phyloP scores from a whole-genome alignment of 2,113 vertebrate species.

The Ailuropoda melanoleuca region DNA sequence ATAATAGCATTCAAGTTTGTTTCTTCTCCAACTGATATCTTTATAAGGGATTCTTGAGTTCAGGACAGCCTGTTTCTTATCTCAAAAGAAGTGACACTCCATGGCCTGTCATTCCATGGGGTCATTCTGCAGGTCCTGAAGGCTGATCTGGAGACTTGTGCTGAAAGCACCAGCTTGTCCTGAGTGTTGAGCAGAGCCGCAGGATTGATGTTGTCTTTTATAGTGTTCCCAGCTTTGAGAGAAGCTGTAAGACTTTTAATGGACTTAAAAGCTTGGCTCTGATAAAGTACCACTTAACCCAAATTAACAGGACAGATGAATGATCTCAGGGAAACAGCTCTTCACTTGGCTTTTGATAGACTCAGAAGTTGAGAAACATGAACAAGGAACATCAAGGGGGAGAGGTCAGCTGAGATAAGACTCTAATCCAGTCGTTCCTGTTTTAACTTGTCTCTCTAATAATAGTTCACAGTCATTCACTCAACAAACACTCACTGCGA shows the following conservation, averaged over 20 bases:
- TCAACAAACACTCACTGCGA: conserved; percentile 11
- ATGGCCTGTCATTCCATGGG: not conserved
- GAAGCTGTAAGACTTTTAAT: conserved; percentile 72
- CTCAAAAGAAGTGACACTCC: not conserved
- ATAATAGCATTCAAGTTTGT: not conserved
- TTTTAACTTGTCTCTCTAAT: conserved; percentile 44
- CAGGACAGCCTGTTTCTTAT: not conserved
- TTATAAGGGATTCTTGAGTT: not conserved
- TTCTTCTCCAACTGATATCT: not conserved
- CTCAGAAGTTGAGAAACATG: conserved; percentile 46
- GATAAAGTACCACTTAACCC: conserved; percentile 78
- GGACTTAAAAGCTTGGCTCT: conserved; percentile 79
- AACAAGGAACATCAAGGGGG: not conserved
- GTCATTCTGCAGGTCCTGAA: not conserved
- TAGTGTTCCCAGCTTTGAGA: conserved; percentile 54
- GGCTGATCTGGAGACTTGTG: not conserved
- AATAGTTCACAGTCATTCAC: conserved; percentile 44
- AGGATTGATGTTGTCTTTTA: conserved; percentile 74
- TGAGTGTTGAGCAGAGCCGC: not conserved
- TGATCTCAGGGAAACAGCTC: conserved; percentile 67
- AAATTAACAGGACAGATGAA: conserved; percentile 78
- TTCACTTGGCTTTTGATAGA: conserved; percentile 60
- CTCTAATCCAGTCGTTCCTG: not conserved
- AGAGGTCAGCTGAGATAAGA: conserved; percentile 46
- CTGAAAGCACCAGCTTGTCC: conserved; percentile 7